Evolutionary conservation across 2,113 vertebrate genomes (phyloP), one percentile per base, ranked within the genome.

Genomic region (Barbus barbus): DNA sequence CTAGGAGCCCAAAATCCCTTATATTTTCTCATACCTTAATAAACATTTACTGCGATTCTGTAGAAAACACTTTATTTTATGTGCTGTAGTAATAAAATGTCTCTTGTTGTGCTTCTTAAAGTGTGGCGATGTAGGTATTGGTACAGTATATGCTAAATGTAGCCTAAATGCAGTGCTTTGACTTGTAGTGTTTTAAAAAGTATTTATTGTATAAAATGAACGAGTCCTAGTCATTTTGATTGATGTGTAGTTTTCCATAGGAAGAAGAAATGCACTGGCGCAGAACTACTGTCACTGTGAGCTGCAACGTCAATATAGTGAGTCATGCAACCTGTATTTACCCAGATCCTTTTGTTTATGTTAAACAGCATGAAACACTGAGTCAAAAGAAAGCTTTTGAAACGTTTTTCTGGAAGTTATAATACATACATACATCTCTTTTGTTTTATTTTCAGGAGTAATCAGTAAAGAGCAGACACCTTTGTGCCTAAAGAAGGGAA

Each of bases 401-500:
- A 46, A 14, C 14, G 46, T 4, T 48, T 16, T 48, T 48, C 20
- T 22, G 2, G 53, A 7, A 9, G 20, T 82, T 41, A 8, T 44
- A 75, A 7, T 38, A 0, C 28, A 24, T 41, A 41, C 9, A 12
- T 44, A 44, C 44, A 46, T 20, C 18, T 56, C n/a, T 33, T 56
- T 71, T 44, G 56, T 60, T 71, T 28, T 44, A 44, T 28, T 71
- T 56, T 53, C 56, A 83, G 76, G 9, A 41, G 1, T 7, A 75
- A 73, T 82, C 81, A 84, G 61, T 18, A 2, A 7, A 5, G 51
- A 88, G 60, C 0, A 71, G 46, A 51, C 22, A 20, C 9, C 0
- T 22, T 0, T 2, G 0, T 91, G 89, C 84, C 20, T 9, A n/a
- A 58, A 5, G 61, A 69, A 67, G 33, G 63, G 51, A 7, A 56